phyloP scores from a whole-genome alignment of 2,888 invertebrate genomes.

The Drosophila demipolita region DNA sequence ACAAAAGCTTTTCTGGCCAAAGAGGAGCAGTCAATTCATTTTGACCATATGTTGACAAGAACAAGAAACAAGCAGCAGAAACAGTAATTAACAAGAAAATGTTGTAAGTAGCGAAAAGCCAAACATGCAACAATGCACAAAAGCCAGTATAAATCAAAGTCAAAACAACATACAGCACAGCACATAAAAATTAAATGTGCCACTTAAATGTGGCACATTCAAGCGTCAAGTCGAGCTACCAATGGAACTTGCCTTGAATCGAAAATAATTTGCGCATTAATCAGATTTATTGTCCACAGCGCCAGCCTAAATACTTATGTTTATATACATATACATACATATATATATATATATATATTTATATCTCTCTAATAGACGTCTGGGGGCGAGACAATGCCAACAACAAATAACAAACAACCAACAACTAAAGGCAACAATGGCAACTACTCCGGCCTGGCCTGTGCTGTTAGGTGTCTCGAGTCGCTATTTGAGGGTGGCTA shows the following conservation, averaged over 20 bases:
- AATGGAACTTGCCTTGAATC: constrained; percentile 56
- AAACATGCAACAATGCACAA: constrained; percentile 29
- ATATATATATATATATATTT: constrained; percentile 10
- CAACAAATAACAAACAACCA: constrained; percentile 24
- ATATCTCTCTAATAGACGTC: constrained; percentile 45
- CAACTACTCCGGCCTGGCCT: constrained; percentile 5
- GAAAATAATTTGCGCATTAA: constrained; percentile 71
- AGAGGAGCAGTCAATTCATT: constrained; percentile 5
- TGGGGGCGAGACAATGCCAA: constrained; percentile 59
- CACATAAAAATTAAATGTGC: constrained; percentile 64
- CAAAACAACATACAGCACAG: constrained; percentile 41
- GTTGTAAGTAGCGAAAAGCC: constrained; percentile 40
- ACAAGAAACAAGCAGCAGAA: background rate
- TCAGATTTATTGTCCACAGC: constrained; percentile 67
- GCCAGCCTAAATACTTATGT: constrained; percentile 46
- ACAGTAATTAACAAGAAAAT: constrained; percentile 49
- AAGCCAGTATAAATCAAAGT: constrained; percentile 71
- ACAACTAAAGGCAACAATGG: constrained; percentile 24
- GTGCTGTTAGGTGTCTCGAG: constrained; percentile 51
- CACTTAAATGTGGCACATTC: constrained; percentile 56
- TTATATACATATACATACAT: background rate
- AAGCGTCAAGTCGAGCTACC: constrained; percentile 13
- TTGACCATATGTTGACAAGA: constrained; percentile 51
- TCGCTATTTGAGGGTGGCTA: constrained; percentile 55
- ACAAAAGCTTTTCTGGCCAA: background rate